A percentile compares a stretch with the other conserved stretches of the same genome.
Conservation (phyloP, 1,140 invertebrate genomes). For the Bradysia coprophila region DNA sequence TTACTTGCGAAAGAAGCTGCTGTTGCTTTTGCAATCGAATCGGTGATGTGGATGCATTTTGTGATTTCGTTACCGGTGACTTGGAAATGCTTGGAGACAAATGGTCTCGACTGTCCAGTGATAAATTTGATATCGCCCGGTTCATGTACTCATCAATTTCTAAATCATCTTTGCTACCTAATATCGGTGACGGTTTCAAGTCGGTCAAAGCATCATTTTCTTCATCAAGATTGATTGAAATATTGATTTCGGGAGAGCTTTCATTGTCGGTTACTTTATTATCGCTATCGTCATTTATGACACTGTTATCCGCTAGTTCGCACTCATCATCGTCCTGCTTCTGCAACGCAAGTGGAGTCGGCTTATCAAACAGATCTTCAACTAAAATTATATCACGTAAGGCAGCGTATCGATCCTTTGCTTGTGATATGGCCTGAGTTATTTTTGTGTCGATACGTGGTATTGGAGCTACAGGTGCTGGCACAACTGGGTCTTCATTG, state of each 20-base stretch:
- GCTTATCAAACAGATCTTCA: conserved; percentile 32
- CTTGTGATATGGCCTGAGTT: conserved; percentile 22
- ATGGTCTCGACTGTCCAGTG: conserved; percentile 19
- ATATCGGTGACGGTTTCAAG: not conserved
- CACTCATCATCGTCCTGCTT: conserved; percentile 26
- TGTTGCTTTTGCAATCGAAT: not conserved
- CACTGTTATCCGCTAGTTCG: conserved; percentile 28
- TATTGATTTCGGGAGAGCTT: conserved; percentile 7
- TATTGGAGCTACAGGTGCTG: conserved; percentile 6
- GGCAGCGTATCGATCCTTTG: conserved; percentile 47
- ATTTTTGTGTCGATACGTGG: conserved; percentile 25
- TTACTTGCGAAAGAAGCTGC: not conserved
- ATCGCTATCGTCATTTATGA: conserved; percentile 27
- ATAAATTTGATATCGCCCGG: conserved; percentile 21
- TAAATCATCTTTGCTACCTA: conserved; percentile 15
- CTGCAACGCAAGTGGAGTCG: conserved; percentile 23
- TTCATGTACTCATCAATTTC: conserved; percentile 24
- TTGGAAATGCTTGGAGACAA: conserved; percentile 12
- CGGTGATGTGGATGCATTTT: conserved; percentile 2
- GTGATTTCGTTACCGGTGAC: conserved; percentile 5
- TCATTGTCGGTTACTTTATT: conserved; percentile 22
- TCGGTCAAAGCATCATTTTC: conserved; percentile 6
- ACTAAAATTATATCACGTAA: conserved; percentile 45
- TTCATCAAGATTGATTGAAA: conserved; percentile 8
- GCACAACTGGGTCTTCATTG: conserved; percentile 1